Evolutionary conservation across 2,113 vertebrate species (phyloP), one percentile per base, ranked within the genome.

Genomic region (Atractosteus spatula): DNA sequence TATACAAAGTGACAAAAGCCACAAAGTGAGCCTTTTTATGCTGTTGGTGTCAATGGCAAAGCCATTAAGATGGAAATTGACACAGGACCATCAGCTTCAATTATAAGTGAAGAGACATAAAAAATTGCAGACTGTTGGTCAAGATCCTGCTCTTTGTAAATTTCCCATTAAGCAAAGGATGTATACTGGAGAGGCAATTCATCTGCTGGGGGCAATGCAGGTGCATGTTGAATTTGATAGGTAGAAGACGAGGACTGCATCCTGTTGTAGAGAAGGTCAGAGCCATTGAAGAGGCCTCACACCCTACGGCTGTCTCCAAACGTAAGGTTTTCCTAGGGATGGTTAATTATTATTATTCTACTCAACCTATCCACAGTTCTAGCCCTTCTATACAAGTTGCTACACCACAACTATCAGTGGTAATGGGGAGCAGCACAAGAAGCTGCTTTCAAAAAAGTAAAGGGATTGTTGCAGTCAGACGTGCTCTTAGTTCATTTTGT

Each of bases 211-310:
- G 29, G 29, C 29, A 29, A 29, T 29, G 29, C 29, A 29, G 29
- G 29, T 29, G 29, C 29, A 29, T 29, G 29, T 29, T 29, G 29
- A 29, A 29, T 29, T 29, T 29, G 29, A 29, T 29, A 29, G 29
- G 1, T 29, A 29, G 2, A 29, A 29, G 29, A 29, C 17, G 74
- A 51, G 72, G 72, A 3, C 69, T 79, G 2, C 55, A 42, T 42
- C 69, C 66, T 5, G n/a, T 74, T 14, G 68, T 43, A 57, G 74
- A 78, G 10, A 78, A 78, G 55, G 71, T 76, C n/a, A 76, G 67
- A 11, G 74, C 63, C 6, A 73, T 76, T n/a, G 68, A 69, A 10
- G 71, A 79, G 3, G 71, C 71, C 17, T 71, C 74, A 55, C 68
- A 41, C n/a, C 71, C 67, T 0, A 66, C 7, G 54, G 71, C 62